phyloP scores from a whole-genome alignment of 2,888 invertebrate species.

The Melikaiella ostensackeni region DNA sequence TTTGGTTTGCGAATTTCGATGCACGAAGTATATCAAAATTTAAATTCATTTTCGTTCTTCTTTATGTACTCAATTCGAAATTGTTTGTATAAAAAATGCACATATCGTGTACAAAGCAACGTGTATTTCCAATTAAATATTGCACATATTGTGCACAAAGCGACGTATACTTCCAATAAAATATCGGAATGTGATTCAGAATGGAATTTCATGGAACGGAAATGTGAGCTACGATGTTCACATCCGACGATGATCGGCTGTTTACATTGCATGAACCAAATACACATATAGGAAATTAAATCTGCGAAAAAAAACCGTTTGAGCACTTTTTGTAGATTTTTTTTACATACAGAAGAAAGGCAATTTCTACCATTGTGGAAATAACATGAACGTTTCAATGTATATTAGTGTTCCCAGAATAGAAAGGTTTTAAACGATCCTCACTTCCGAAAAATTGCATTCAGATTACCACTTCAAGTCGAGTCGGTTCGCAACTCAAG shows the following conservation, averaged over 20 bases:
- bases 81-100: not conserved
- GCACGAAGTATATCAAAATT: not conserved
- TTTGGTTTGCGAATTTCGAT: not conserved
- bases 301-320: not conserved
- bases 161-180: not conserved
- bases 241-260: too few relatives aligned
- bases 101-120: too few relatives aligned
- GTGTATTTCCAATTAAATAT: too few relatives aligned
- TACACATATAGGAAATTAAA: not conserved
- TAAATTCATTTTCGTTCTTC: not conserved
- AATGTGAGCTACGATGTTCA: constrained; percentile 3
- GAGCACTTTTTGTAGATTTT: not conserved
- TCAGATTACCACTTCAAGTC: too few relatives aligned
- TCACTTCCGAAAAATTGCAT: too few relatives aligned
- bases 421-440: too few relatives aligned
- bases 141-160: not conserved
- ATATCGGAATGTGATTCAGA: constrained; percentile 24
- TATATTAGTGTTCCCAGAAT: too few relatives aligned
- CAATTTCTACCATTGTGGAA: not conserved
- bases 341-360: not conserved
- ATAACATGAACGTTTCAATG: not conserved
- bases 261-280: not conserved
- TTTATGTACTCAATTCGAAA: not conserved
- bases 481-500: too few relatives aligned
- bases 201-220: constrained; percentile 5